These are phyloP conservation scores for Rhopalosiphum nymphaeae DNA, from an alignment of 2,888 invertebrate species.

Conservation along the genomic window DNA sequence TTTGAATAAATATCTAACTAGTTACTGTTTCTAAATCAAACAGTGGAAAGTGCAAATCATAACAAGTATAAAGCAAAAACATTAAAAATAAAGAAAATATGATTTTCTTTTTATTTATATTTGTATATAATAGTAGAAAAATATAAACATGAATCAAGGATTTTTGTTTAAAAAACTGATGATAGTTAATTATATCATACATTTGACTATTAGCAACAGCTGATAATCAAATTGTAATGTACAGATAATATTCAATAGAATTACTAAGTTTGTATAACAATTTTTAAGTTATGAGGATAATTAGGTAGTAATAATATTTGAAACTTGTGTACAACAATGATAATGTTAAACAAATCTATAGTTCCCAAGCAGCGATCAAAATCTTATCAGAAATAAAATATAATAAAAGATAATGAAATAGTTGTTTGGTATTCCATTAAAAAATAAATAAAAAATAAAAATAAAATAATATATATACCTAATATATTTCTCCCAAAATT, in stretches of 20 bases:
- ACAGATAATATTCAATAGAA: slow-evolving; percentile 22
- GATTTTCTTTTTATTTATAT: slow-evolving; percentile 24
- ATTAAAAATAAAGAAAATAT: slow-evolving; percentile 41
- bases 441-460: slow-evolving; percentile 59
- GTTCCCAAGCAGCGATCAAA: slow-evolving; percentile 60
- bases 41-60: slow-evolving; percentile 60
- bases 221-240: slow-evolving; percentile 23
- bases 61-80: slow-evolving; percentile 61
- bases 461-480: slow-evolving; percentile 52
- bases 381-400: slow-evolving; percentile 49
- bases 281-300: slow-evolving; percentile 19
- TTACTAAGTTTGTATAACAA: neutral
- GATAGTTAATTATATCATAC: slow-evolving; percentile 27
- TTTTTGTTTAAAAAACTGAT: neutral
- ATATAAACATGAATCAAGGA: slow-evolving; percentile 31
- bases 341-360: slow-evolving; percentile 59
- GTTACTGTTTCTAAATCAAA: slow-evolving; percentile 38
- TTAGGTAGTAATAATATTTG: slow-evolving; percentile 43
- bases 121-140: slow-evolving; percentile 55
- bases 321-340: slow-evolving; percentile 46
- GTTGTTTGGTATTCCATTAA: slow-evolving; percentile 49
- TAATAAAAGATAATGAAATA: slow-evolving; percentile 57
- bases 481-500: slow-evolving; percentile 55
- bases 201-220: slow-evolving; percentile 25
- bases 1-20: slow-evolving; percentile 57